Evolutionary conservation across 2,888 invertebrate species (phyloP).

Genomic region (Torymus auratus): DNA sequence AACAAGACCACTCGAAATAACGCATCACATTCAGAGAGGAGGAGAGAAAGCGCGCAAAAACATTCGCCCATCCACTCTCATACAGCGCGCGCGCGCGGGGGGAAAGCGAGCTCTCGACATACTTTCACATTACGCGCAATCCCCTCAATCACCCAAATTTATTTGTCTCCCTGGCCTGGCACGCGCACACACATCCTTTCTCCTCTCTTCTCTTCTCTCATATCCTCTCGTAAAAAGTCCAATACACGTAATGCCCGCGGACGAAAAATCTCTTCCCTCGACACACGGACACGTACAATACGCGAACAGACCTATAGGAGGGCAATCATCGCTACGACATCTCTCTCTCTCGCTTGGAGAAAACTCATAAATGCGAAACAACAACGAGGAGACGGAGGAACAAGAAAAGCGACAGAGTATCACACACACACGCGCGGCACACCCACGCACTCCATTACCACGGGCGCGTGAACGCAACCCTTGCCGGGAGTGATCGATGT

Average conservation of each 20-base stretch:
- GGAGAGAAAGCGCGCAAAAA: too few species aligned
- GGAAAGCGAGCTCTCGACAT: too few species aligned
- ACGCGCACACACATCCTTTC: neutral
- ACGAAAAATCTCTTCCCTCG: constrained; percentile 11
- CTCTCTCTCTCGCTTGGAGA: neutral
- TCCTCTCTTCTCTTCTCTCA: neutral
- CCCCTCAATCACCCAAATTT: constrained; percentile 23
- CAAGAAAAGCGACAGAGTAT: too few species aligned
- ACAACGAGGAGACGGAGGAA: too few species aligned
- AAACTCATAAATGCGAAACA: too few species aligned
- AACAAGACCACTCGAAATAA: too few species aligned
- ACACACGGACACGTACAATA: neutral
- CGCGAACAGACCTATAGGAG: neutral
- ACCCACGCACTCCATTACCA: too few species aligned
- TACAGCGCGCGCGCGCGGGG: too few species aligned
- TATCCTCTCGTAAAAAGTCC: constrained; percentile 10
- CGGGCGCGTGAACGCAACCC: too few species aligned
- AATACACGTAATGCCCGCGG: constrained; percentile 12
- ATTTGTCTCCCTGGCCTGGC: constrained; percentile 1
- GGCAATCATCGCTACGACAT: constrained; percentile 17
- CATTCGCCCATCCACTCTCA: too few species aligned
- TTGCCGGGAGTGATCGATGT: neutral
- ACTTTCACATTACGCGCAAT: constrained; percentile 1
- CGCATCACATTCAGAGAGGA: too few species aligned
- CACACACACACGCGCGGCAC: too few species aligned